Evolutionary conservation across 2,113 vertebrate genomes (phyloP).

Genomic region (Chloropsis cyanopogon): DNA sequence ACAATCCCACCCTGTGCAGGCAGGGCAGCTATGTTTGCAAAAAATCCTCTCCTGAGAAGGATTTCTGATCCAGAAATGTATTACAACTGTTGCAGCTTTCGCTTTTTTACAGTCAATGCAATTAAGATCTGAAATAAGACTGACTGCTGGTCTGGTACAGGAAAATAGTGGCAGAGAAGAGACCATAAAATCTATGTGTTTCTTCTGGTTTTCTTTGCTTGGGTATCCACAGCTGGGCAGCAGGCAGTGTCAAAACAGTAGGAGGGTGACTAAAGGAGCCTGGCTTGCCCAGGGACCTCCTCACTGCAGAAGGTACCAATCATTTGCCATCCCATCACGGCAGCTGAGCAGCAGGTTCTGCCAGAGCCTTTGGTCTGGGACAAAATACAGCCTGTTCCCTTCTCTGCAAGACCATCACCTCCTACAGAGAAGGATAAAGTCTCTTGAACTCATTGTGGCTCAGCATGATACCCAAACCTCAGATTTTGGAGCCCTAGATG

Average conservation of each 20-base stretch:
- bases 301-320: background rate
- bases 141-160: background rate
- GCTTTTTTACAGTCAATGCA: background rate
- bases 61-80: background rate
- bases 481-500: background rate
- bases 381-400: background rate
- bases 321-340: accelerated
- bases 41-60: background rate
- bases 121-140: background rate
- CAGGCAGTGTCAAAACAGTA: background rate
- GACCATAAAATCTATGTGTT: background rate
- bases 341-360: background rate
- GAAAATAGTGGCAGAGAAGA: background rate
- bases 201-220: background rate
- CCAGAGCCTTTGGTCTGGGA: background rate
- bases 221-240: background rate
- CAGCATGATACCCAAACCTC: background rate
- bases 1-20: accelerated
- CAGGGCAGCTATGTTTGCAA: background rate
- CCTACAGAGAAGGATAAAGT: background rate
- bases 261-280: background rate
- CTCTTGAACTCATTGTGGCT: background rate
- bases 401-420: background rate
- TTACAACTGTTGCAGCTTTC: background rate
- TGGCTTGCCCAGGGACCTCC: background rate